These are phyloP conservation scores for Dendropsophus ebraccatus DNA, from an alignment of 2,113 vertebrate species.

Conservation along the genomic window DNA sequence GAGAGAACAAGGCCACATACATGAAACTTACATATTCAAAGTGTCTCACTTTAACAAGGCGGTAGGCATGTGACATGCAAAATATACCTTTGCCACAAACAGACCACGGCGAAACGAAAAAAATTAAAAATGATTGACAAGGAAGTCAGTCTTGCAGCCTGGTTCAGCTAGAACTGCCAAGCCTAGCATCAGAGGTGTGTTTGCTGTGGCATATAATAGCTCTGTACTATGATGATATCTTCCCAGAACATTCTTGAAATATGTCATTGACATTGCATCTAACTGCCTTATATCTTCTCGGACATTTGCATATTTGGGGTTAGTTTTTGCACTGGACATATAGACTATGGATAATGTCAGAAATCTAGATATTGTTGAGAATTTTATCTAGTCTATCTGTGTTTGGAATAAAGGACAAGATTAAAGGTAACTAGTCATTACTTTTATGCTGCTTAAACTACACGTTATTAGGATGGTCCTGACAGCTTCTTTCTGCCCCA, in stretches of 20 bases:
- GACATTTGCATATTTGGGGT: constrained; percentile 51
- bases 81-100: constrained; percentile 78
- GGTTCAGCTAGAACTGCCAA: constrained; percentile 67
- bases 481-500: too few species aligned
- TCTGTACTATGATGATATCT: constrained; percentile 46
- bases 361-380: constrained; percentile 7
- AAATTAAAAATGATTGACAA: constrained; percentile 64
- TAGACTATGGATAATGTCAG: constrained; percentile 47
- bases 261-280: background rate
- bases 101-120: constrained; percentile 77
- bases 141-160: constrained; percentile 55
- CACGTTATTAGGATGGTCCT: too few species aligned
- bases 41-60: constrained; percentile 78
- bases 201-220: constrained; percentile 59
- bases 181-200: constrained; percentile 54
- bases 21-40: constrained; percentile 80
- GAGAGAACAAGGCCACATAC: constrained; percentile 84
- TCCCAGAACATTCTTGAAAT: constrained; percentile 18
- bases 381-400: background rate
- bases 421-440: too few species aligned
- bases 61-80: constrained; percentile 80
- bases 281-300: background rate
- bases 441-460: too few species aligned
- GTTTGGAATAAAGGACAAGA: background rate
- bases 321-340: constrained; percentile 34